Evolutionary conservation across 2,113 vertebrate genomes (phyloP).

Genomic region (Chaetops frenatus): DNA sequence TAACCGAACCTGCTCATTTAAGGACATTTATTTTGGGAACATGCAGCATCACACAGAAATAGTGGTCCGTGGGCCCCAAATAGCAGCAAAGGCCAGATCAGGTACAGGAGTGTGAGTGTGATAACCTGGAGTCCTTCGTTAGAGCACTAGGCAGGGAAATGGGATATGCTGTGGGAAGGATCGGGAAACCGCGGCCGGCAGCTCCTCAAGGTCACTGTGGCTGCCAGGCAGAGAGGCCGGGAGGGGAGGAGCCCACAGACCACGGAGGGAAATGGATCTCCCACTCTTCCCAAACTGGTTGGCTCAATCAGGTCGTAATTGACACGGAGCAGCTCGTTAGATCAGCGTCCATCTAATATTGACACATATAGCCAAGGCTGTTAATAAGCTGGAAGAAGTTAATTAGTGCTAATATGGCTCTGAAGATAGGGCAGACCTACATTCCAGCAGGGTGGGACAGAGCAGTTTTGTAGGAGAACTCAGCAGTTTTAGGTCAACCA

Average conservation of each 20-base stretch:
- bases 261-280: not conserved
- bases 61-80: not conserved
- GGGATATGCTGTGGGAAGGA: not conserved
- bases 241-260: not conserved
- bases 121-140: not conserved
- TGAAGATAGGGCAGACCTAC: not conserved
- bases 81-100: not conserved
- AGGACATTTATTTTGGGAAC: not conserved
- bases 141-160: not conserved
- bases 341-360: not conserved
- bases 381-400: not conserved
- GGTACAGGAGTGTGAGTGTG: not conserved
- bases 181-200: fast-evolving
- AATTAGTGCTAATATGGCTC: not conserved
- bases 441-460: not conserved
- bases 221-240: not conserved
- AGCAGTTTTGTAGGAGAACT: not conserved
- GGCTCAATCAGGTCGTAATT: not conserved
- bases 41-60: not conserved
- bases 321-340: not conserved
- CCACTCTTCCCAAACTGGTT: not conserved
- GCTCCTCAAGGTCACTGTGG: not conserved
- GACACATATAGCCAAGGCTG: not conserved
- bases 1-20: not conserved
- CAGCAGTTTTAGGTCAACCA: not conserved